phyloP scores from a whole-genome alignment of 2,888 invertebrate species.

The Acanthacorydalis orientalis region DNA sequence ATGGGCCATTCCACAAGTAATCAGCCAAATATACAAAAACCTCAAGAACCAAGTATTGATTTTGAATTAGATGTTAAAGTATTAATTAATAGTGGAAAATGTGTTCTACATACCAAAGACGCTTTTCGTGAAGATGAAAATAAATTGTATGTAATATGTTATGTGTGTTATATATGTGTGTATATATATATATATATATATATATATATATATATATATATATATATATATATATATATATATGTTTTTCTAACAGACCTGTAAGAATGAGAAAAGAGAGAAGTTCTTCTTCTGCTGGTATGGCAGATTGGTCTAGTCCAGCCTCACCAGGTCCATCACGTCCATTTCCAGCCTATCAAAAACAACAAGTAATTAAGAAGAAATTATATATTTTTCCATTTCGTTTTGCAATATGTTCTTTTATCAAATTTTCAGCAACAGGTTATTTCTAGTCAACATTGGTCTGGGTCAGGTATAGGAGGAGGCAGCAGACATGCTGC shows the following conservation, averaged over 20 bases:
- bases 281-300: conserved; percentile 23
- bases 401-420: not conserved
- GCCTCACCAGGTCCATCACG: conserved; percentile 5
- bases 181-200: too few relatives aligned
- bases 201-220: not conserved
- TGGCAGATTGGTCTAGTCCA: conserved; percentile 17
- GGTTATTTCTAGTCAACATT: not conserved
- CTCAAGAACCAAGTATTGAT: conserved; percentile 82
- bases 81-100: conserved; percentile 90
- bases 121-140: conserved; percentile 47
- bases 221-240: not conserved
- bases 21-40: conserved; percentile 31
- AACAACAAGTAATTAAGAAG: not conserved
- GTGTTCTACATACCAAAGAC: conserved; percentile 88
- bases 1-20: conserved; percentile 9
- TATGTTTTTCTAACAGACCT: conserved; percentile 20
- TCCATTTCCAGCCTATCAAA: not conserved
- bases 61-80: conserved; percentile 93
- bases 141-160: conserved; percentile 32
- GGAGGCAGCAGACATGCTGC: conserved; percentile 19
- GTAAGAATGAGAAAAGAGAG: conserved; percentile 57
- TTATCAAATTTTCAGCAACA: not conserved
- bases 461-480: conserved; percentile 8
- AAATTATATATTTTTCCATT: not conserved
- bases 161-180: not conserved